Conservation (phyloP, 2,797 vertebrate genomes). For the Peromyscus attwateri region DNA sequence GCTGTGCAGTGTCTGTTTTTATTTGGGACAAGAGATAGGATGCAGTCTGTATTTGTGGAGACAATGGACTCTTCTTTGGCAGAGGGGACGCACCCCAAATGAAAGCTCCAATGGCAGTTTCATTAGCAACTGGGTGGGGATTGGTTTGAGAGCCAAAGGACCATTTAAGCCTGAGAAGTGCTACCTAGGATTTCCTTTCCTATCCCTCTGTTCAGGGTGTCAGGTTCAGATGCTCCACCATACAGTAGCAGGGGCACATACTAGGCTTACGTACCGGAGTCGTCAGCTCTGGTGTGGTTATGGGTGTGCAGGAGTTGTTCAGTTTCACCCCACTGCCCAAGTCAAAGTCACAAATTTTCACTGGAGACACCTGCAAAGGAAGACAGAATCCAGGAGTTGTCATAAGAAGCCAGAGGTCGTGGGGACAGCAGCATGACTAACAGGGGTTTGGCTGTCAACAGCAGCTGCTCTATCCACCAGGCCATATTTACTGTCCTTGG, state of each 20-base stretch:
- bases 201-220: background rate
- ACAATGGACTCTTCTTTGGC: background rate
- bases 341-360: conserved; percentile 99
- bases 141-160: background rate
- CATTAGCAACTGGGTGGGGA: background rate
- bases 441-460: fast-evolving
- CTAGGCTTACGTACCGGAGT: conserved; percentile 91
- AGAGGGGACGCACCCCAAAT: background rate
- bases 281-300: conserved; percentile 97
- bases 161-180: background rate
- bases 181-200: background rate
- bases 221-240: background rate
- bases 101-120: background rate
- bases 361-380: conserved; percentile 93
- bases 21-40: conserved; percentile 9
- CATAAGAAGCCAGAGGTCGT: background rate
- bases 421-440: background rate
- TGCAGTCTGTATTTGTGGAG: background rate
- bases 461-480: background rate
- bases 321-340: conserved; percentile 97
- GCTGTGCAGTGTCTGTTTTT: background rate
- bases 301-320: conserved; percentile 96
- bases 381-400: conserved; percentile 4
- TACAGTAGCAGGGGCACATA: background rate
- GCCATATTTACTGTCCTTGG: background rate